A percentile compares a stretch with the other conserved stretches of the same genome.
Evolutionary conservation across 2,113 vertebrate genomes (phyloP).

Genomic region (Eurystomus gularis): DNA sequence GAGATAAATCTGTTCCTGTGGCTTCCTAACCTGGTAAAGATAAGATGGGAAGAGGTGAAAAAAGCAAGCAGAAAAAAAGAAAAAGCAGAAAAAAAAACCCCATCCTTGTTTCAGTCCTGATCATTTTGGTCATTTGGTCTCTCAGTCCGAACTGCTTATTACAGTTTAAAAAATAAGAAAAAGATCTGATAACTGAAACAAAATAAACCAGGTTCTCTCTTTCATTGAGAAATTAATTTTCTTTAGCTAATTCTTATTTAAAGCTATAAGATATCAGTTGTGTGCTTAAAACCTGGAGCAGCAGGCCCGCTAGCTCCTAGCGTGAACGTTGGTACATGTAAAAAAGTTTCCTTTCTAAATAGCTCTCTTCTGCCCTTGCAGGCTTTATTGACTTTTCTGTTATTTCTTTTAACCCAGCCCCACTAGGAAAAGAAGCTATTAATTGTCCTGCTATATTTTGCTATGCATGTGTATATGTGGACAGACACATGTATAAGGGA

Average conservation of each 20-base stretch:
- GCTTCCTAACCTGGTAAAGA: neutral
- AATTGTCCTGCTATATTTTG: neutral
- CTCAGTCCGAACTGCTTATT: neutral
- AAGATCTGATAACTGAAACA: neutral
- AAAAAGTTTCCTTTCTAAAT: neutral
- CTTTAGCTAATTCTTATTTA: neutral
- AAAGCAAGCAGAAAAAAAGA: too few relatives aligned
- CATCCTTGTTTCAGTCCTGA: neutral
- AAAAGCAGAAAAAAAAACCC: too few relatives aligned
- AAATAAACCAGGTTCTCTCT: neutral
- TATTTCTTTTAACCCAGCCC: neutral
- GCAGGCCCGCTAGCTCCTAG: neutral
- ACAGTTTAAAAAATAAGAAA: neutral
- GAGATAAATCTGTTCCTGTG: neutral
- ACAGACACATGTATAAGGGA: neutral
- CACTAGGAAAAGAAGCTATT: neutral
- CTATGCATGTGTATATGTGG: neutral
- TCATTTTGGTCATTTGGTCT: neutral
- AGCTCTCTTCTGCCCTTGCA: neutral
- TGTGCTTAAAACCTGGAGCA: neutral
- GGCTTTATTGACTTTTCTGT: neutral
- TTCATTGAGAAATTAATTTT: neutral
- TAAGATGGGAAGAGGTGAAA: too few relatives aligned
- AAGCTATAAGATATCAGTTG: neutral
- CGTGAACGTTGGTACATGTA: accelerated